These are phyloP conservation scores for Todiramphus chloris DNA, from an alignment of 2,113 vertebrate genomes.

Conservation along the genomic window DNA sequence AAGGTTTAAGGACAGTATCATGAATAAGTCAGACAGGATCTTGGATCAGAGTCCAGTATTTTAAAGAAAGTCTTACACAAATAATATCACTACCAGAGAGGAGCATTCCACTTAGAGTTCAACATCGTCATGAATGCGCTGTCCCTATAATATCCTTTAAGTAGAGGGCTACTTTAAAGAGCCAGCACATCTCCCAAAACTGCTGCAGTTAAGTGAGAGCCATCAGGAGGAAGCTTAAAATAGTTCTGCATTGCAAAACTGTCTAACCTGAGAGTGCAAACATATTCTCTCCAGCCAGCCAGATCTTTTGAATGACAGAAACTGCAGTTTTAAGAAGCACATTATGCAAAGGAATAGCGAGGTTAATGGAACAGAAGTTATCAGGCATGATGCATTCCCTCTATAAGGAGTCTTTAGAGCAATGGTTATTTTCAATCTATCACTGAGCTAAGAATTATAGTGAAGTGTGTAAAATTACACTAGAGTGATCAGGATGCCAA, in stretches of 20 bases:
- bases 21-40: neutral
- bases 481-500: neutral
- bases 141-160: neutral
- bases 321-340: neutral
- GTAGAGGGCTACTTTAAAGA: neutral
- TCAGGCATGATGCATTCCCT: neutral
- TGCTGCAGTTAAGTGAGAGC: fast-evolving
- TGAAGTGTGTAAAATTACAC: neutral
- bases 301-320: neutral
- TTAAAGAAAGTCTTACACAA: neutral
- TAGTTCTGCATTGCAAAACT: neutral
- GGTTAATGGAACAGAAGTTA: neutral
- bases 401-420: neutral
- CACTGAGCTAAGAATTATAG: neutral
- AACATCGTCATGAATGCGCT: neutral
- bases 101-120: neutral
- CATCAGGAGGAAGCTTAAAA: neutral
- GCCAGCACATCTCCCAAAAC: neutral
- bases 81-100: neutral
- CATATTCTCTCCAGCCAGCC: neutral
- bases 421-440: neutral
- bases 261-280: neutral
- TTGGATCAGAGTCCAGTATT: neutral
- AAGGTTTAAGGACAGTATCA: neutral
- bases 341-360: constrained; percentile 5